Evolutionary conservation across 2,888 invertebrate species (phyloP), one percentile per base, ranked within the genome.

Genomic region (Auanema sp.): DNA sequence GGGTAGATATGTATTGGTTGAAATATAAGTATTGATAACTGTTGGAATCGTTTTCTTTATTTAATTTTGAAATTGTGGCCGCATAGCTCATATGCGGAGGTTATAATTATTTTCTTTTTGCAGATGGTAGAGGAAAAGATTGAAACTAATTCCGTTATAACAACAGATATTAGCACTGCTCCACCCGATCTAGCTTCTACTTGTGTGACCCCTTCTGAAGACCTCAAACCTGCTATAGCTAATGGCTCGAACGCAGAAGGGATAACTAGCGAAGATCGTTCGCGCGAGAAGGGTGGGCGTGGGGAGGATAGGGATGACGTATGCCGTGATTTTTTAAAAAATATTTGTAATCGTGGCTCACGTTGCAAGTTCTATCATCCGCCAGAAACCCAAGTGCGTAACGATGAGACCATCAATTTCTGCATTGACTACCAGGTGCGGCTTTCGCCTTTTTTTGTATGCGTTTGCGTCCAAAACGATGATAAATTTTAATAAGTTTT

Each of bases 331-430:
- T 88, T 85, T 81, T 83, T 88, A 77, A 85, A 88, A 67, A 88
- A 88, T 83, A 87, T 88, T 50, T 88, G 88, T 83, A 86, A 86
- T 67, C 85, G 88, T 52, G 90, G 90, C 65, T 88, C 87, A 75
- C 84, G 86, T 16, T 88, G 88, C 83, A 87, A 86, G 78, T 88
- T 86, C 79, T 85, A 85, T 60, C 88, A 88, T 76, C 87, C 88
- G 2, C 64, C 77, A 41, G 77, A 75, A 42, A 52, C 58, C 42
- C 83, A 83, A 24, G 58, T 58, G 64, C 68, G 61, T 71, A 80
- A 44, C 58, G 83, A 83, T 40, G 74, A 79, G 24, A 84, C 84
- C 59, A 79, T 84, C 58, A 85, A 85, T 43, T 88, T 88, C 79
- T 88, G 88, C 79, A 87, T 88, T 79, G 88, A 88, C 78, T 88